Percentiles rank a stretch among this genome's conserved stretches.
Evolutionary conservation across 1,140 invertebrate species (phyloP).

Genomic region (Bombus sylvicola): DNA sequence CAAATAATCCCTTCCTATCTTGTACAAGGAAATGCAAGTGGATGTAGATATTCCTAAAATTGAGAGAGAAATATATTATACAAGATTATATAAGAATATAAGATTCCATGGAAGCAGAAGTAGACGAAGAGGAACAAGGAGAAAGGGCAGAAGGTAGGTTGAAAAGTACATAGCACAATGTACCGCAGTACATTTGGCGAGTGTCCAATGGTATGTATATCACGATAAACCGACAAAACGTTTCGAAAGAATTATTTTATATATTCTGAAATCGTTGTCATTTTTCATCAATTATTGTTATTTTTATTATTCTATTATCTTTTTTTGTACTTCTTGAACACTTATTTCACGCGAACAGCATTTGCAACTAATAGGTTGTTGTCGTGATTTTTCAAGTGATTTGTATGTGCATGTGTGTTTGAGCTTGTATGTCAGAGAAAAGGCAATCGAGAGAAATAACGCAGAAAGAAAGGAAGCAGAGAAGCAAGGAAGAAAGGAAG

Average conservation of each 20-base stretch:
- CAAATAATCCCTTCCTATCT: not conserved
- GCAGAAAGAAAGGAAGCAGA: not conserved
- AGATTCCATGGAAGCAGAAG: too few species aligned
- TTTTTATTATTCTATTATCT: not conserved
- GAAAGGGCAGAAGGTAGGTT: not conserved
- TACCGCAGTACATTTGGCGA: conserved; percentile 30
- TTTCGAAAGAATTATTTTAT: not conserved
- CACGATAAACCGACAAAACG: not conserved
- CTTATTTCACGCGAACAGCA: not conserved
- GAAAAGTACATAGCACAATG: not conserved
- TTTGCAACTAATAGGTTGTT: not conserved
- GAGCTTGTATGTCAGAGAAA: not conserved
- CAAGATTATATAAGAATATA: too few species aligned
- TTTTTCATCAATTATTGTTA: not conserved
- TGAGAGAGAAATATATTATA: not conserved
- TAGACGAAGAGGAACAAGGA: not conserved
- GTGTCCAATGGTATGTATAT: not conserved
- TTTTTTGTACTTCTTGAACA: not conserved
- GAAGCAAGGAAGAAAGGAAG: not conserved
- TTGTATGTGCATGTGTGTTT: not conserved
- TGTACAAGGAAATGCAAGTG: not conserved
- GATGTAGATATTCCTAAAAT: not conserved
- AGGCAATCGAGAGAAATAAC: not conserved
- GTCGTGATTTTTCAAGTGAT: not conserved
- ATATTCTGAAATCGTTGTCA: not conserved